A percentile compares a stretch with the other conserved stretches of the same genome.
phyloP scores from a whole-genome alignment of 2,888 invertebrate species.

The Junonia oenone region DNA sequence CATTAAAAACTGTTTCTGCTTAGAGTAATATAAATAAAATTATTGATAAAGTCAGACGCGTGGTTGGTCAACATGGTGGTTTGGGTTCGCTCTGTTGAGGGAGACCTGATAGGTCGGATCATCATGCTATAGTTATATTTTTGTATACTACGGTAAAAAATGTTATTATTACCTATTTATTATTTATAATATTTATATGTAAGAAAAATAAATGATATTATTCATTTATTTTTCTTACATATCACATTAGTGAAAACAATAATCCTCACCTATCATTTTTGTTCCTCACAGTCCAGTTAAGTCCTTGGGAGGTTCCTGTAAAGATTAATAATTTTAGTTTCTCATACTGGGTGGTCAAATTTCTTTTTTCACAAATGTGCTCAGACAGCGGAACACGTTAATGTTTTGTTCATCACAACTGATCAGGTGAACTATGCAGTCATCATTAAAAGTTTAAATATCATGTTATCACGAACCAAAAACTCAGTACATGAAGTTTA shows the following conservation, averaged over 20 bases:
- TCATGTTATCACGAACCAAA: no score
- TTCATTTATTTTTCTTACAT: no score
- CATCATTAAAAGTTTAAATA: conserved; percentile 2
- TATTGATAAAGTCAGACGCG: conserved; percentile 26
- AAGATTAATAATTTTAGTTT: neutral
- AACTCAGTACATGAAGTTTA: no score
- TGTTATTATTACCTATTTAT: no score
- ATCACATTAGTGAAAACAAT: no score
- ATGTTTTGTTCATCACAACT: conserved; percentile 19
- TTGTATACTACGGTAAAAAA: no score
- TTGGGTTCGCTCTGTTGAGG: conserved; percentile 72
- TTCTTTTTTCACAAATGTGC: neutral
- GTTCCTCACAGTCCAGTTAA: no score
- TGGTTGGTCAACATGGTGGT: conserved; percentile 46
- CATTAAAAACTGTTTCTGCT: no score
- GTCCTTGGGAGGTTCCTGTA: neutral
- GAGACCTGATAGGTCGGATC: conserved; percentile 69
- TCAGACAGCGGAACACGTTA: conserved; percentile 27
- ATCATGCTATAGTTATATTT: conserved; percentile 43
- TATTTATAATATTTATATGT: no score
- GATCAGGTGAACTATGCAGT: conserved; percentile 17
- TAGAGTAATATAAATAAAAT: neutral
- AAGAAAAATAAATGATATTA: no score
- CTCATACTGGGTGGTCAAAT: neutral
- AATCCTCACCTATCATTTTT: no score